Percentiles rank a stretch among this genome's conserved stretches.
phyloP scores from a whole-genome alignment of 2,888 invertebrate species.

The Tenthredo notha region DNA sequence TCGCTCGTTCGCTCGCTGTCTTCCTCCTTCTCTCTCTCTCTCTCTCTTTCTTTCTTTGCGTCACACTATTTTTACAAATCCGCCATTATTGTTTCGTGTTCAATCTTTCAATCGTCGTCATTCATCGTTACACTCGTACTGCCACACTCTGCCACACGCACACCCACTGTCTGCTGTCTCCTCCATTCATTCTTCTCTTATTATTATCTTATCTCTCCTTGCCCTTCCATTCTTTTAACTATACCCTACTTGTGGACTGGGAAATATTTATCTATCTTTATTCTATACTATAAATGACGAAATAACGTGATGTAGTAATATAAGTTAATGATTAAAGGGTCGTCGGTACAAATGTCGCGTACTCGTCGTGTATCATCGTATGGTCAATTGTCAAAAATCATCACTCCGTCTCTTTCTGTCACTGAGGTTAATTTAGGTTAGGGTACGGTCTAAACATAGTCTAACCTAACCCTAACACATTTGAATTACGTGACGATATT shows the following conservation, averaged over 20 bases:
- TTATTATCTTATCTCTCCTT: background rate
- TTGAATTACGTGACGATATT: conserved; percentile 14
- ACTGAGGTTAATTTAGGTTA: conserved; percentile 1
- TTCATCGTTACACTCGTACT: conserved; percentile 27
- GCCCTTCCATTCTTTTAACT: background rate
- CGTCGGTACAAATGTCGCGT: conserved; percentile 32
- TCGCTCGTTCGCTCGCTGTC: background rate
- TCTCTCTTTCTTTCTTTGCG: conserved; percentile 2
- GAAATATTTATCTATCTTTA: background rate
- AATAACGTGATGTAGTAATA: background rate
- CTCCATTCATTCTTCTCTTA: conserved; percentile 8
- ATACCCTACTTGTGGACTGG: background rate
- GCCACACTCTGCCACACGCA: background rate
- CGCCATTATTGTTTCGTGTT: conserved; percentile 46
- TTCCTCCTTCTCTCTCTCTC: background rate
- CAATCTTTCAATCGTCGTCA: conserved; percentile 45
- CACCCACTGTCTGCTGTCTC: background rate
- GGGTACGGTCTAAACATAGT: background rate
- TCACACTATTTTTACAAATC: conserved; percentile 51
- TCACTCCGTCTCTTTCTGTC: background rate
- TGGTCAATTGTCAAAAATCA: conserved; percentile 27
- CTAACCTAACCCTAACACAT: conserved; percentile 13
- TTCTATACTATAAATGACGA: background rate
- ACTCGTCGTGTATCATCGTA: conserved; percentile 9
- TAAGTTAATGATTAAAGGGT: background rate